These are phyloP conservation scores for Gopherus flavomarginatus DNA, from an alignment of 2,113 vertebrate genomes.

Conservation along the genomic window DNA sequence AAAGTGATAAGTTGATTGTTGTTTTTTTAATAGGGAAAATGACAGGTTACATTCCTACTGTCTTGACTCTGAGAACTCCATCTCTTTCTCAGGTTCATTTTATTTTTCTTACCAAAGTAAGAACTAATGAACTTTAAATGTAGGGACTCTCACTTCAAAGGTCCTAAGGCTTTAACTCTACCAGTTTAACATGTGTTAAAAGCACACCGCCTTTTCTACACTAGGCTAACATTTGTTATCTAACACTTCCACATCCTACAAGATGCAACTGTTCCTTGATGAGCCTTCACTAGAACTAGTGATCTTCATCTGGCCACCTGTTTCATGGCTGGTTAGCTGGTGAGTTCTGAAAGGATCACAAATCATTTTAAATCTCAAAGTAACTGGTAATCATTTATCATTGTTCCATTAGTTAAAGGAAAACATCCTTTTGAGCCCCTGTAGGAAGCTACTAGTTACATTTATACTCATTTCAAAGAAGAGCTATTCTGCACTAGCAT, in stretches of 20 bases:
- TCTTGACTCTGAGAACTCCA: background rate
- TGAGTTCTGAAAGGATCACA: background rate
- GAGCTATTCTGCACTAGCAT: background rate
- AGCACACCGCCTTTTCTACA: background rate
- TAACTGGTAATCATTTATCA: background rate
- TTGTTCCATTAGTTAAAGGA: background rate
- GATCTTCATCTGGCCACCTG: background rate
- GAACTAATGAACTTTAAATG: background rate
- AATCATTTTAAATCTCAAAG: background rate
- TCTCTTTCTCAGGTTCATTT: background rate
- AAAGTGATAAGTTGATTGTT: background rate
- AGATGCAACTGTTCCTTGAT: background rate
- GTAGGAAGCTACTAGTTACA: background rate
- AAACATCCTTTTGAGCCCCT: background rate
- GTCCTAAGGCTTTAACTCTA: background rate
- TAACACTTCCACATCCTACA: background rate
- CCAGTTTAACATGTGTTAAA: background rate
- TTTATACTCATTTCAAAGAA: background rate
- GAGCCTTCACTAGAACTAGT: background rate
- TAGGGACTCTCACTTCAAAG: background rate
- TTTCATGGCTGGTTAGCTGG: background rate
- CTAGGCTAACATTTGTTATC: background rate
- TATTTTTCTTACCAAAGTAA: background rate
- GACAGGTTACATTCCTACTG: background rate
- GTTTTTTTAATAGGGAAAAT: background rate